A percentile compares a stretch with the other conserved stretches of the same genome.
These are phyloP conservation scores for Gambusia yucatana DNA, from an alignment of 2,797 vertebrate species.

Conservation along the genomic window DNA sequence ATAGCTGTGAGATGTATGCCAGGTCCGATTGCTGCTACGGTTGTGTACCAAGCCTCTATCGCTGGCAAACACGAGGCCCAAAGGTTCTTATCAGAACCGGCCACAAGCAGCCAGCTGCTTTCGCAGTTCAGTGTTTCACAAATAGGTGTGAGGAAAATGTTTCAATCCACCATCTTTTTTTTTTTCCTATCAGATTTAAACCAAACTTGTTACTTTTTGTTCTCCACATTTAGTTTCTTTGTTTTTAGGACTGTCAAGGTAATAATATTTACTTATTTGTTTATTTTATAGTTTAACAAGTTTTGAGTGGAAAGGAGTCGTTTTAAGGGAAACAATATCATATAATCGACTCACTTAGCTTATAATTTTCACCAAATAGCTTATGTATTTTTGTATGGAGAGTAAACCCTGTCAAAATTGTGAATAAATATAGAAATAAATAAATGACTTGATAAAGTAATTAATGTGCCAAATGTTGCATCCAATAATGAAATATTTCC, in stretches of 20 bases:
- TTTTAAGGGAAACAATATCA: no score
- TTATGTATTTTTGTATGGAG: background rate
- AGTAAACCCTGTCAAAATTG: background rate
- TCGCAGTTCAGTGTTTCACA: conserved; percentile 79
- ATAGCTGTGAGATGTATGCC: conserved; percentile 66
- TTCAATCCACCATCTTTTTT: conserved; percentile 63
- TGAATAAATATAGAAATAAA: background rate
- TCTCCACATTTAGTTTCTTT: background rate
- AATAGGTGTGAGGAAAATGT: conserved; percentile 56
- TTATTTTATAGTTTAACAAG: no score
- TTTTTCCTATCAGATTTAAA: conserved; percentile 39
- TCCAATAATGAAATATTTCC: no score
- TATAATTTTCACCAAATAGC: background rate
- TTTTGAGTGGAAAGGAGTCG: no score
- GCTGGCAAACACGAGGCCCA: conserved; percentile 59
- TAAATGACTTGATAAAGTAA: background rate
- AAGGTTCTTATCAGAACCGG: conserved; percentile 71
- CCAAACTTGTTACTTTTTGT: background rate
- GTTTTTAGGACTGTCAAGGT: background rate
- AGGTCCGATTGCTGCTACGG: conserved; percentile 51
- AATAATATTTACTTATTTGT: background rate
- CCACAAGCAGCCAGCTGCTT: conserved; percentile 73
- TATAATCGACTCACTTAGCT: no score
- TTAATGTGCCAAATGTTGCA: background rate
- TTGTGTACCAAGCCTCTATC: conserved; percentile 72